Conservation (phyloP, 2,113 vertebrate genomes). For the Hippopotamus amphibius region DNA sequence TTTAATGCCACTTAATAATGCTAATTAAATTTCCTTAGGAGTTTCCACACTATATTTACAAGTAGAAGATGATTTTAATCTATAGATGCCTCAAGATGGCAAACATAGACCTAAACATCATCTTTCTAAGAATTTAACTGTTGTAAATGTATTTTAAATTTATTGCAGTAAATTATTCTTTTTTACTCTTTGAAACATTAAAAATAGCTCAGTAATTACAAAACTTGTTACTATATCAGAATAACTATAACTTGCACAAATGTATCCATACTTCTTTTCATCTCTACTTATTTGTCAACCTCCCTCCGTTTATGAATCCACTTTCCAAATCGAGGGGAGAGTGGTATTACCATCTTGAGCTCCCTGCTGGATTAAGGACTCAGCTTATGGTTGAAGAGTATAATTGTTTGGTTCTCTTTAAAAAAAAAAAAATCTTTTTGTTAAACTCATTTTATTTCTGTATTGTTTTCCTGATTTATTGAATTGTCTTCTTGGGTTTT, state of each 20-base stretch:
- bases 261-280: background rate
- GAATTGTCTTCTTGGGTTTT: background rate
- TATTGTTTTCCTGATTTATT: background rate
- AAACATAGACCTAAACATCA: background rate
- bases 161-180: background rate
- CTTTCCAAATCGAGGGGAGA: background rate
- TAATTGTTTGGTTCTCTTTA: too few species aligned
- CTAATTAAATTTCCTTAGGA: background rate
- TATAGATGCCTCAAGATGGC: background rate
- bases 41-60: background rate
- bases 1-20: background rate
- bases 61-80: background rate
- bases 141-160: background rate
- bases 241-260: background rate
- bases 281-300: background rate
- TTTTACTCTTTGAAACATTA: background rate
- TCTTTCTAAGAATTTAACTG: conserved; percentile 11
- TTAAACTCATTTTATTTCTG: background rate
- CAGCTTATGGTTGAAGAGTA: background rate
- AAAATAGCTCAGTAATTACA: background rate
- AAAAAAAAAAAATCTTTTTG: background rate
- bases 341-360: background rate
- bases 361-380: background rate
- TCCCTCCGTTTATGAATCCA: background rate
- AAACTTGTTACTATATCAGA: background rate